A percentile compares a stretch with the other conserved stretches of the same genome.
phyloP scores from a whole-genome alignment of 2,888 invertebrate species.

The Galeruca laticollis region DNA sequence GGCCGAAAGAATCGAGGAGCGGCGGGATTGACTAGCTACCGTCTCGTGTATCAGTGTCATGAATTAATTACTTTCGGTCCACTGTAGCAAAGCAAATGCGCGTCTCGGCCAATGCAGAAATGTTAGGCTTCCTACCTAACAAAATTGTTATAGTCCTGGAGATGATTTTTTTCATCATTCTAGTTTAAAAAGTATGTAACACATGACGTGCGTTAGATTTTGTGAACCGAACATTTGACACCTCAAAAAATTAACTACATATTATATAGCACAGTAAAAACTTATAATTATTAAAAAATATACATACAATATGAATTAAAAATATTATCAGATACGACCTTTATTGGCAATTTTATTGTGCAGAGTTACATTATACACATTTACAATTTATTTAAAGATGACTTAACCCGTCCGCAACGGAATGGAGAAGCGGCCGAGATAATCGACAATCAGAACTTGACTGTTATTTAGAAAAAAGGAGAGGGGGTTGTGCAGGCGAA shows the following conservation, averaged over 20 bases:
- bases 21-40: too few species aligned
- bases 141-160: too few species aligned
- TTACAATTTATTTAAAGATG: constrained; percentile 33
- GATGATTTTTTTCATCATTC: too few species aligned
- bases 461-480: constrained; percentile 21
- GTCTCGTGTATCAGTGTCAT: too few species aligned
- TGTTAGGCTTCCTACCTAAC: too few species aligned
- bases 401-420: background rate
- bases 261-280: background rate
- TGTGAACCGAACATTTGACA: background rate
- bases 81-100: too few species aligned
- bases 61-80: too few species aligned
- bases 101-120: too few species aligned
- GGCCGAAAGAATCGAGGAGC: too few species aligned
- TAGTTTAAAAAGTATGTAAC: too few species aligned
- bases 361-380: constrained; percentile 39
- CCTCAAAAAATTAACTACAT: background rate
- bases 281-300: constrained; percentile 1
- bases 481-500: constrained; percentile 25
- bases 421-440: constrained; percentile 14
- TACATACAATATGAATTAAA: constrained; percentile 9
- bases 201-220: background rate
- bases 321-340: constrained; percentile 19
- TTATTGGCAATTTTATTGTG: constrained; percentile 34
- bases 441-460: constrained; percentile 42